Evolutionary conservation across 2,888 invertebrate genomes (phyloP), one percentile per base, ranked within the genome.

Genomic region (Clitarchus hookeri): DNA sequence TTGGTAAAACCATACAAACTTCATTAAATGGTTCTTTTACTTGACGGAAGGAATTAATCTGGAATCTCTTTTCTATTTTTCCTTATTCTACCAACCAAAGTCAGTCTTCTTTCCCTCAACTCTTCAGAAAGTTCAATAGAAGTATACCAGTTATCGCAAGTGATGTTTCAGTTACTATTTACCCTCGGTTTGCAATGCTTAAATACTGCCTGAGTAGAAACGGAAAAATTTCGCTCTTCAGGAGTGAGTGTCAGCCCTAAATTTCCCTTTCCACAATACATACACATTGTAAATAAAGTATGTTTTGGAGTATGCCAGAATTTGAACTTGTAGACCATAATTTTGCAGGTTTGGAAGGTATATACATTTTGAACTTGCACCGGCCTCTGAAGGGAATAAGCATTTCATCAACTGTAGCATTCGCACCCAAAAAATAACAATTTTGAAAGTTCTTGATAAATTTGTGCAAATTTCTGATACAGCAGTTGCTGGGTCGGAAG

Each of bases 21-120:
- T 25, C 85, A 87, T 54, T 87, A 87, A 84, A 84, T 88, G 85
- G 77, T 25, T 87, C 87, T 87, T 80, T 84, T 84, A 86, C 87
- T 88, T 44, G 86, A 85, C 82, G 89, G 89, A 85, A 88, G 87
- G 88, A 90, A 90, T 87, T 89, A 87, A 84, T 85, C 13, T 44
- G 89, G 89, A 87, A 90, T 88, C 87, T 85, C 80, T 80, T 77
- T 79, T 80, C 36, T 89, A 36, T 85, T 85, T 83, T 86, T 87
- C 19, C 83, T 53, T 27, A 87, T 44, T 25, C 86, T 86, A 26
- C 86, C 88, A 53, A 86, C 84, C 65, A 84, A 44, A 65, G 48
- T 85, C n/a, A 86, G 78, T 44, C 85, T 80, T 8, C 77, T 84
- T 36, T 44, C 27, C 77, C 27, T 23, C 53, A 87, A 83, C 54